A percentile compares a stretch with the other conserved stretches of the same genome.
Conservation (phyloP, 2,113 vertebrate genomes). For the Phodopus roborovskii region DNA sequence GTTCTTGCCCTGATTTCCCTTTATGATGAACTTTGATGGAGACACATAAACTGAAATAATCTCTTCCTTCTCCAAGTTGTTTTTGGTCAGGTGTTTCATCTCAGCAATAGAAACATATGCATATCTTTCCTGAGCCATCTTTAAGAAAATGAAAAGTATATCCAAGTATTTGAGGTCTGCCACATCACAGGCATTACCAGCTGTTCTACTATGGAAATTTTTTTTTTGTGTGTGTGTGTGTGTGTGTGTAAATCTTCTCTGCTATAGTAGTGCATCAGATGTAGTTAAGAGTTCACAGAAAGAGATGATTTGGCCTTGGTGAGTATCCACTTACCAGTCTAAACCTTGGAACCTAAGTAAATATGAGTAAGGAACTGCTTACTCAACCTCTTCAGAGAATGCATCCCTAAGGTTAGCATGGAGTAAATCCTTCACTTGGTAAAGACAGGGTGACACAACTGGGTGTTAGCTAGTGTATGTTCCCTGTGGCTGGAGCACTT, state of each 20-base stretch:
- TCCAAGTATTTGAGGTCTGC: background rate
- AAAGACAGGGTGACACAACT: background rate
- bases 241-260: background rate
- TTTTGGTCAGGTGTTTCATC: background rate
- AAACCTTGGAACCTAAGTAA: background rate
- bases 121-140: background rate
- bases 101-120: no score
- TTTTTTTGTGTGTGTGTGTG: background rate
- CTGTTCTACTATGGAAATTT: background rate
- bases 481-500: background rate
- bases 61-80: background rate
- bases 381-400: background rate
- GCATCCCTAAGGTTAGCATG: background rate
- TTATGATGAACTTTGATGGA: background rate
- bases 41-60: background rate
- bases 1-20: background rate
- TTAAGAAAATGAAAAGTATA: background rate
- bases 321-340: background rate
- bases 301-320: background rate
- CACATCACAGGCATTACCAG: background rate
- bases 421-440: background rate
- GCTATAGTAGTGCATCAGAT: background rate
- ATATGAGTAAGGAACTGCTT: background rate
- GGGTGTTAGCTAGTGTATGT: background rate
- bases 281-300: background rate